Percentiles rank a stretch among this genome's conserved stretches.
These are phyloP conservation scores for Diarsia rubi DNA, from an alignment of 2,888 invertebrate genomes.

Conservation along the genomic window DNA sequence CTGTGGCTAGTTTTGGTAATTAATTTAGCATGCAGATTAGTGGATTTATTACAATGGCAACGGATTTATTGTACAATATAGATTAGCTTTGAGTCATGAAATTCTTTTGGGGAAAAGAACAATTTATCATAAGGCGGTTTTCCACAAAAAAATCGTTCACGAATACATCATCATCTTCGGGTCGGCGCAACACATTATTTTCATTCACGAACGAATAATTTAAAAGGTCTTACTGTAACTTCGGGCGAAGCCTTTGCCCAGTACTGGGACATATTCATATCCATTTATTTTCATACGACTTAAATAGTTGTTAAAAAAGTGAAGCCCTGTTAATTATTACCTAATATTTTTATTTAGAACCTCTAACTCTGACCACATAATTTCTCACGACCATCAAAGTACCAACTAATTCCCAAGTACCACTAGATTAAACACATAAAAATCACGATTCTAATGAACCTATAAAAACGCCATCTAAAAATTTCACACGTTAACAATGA, in stretches of 20 bases:
- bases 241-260: no score
- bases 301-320: no score
- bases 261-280: no score
- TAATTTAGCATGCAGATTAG: conserved; percentile 39
- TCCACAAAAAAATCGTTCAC: background rate
- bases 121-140: background rate
- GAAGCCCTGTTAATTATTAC: background rate
- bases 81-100: background rate
- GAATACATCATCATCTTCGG: no score
- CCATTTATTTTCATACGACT: no score
- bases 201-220: no score
- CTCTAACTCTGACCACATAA: background rate
- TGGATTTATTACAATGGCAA: background rate
- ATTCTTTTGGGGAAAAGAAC: background rate
- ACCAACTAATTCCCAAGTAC: conserved; percentile 16
- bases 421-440: conserved; percentile 38
- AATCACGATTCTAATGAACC: conserved; percentile 44
- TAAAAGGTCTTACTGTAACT: no score
- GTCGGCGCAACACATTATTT: no score
- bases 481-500: conserved; percentile 60
- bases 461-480: conserved; percentile 37
- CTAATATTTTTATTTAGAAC: background rate
- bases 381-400: conserved; percentile 41
- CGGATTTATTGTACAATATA: background rate
- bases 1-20: conserved; percentile 72